Evolutionary conservation across 2,113 vertebrate species (phyloP), one percentile per base, ranked within the genome.

Genomic region (Xiphophorus maculatus): DNA sequence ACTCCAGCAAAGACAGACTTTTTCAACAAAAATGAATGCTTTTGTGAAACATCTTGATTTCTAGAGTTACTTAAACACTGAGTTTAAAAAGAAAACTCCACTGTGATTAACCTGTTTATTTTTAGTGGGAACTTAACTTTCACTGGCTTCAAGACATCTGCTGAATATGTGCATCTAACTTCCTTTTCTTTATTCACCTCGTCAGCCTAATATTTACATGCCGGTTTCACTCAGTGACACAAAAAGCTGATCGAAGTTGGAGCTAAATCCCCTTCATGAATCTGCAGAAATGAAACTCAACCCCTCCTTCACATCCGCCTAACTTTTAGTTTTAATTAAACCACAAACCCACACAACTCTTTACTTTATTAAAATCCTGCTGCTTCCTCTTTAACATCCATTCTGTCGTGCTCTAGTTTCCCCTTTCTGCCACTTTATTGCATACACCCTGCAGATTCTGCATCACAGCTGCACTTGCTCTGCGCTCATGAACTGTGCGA

Each of bases 1-100:
- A 92, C 85, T 77, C 42, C 79, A 86, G 88, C 77, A 71, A 65
- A 87, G 69, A 28, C 72, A 54, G 58, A 73, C 42, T 73, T 82
- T 77, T 40, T 66, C 67, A 83, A 78, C 67, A 83, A 78, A 87
- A 76, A 77, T 82, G 64, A 66, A 9, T 78, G 37, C 44, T 79
- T 73, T 74, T 83, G 62, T 69, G 30, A 75, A 68, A 69, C 11
- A 25, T 75, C 17, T 48, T 19, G 8, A 22, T 63, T 66, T 74
- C 65, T 44, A 44, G 73, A 65, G 28, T n/a, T 19, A 76, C 14
- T 78, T 51, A 60, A 70, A 76, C 37, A 54, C 63, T 0, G 44
- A 42, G 67, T 44, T 63, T 60, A 19, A 19, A 17, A 48, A 19
- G 19, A 19, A 15, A 17, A 28, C 33, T 35, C 35, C 3, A 37